phyloP scores from a whole-genome alignment of 1,140 invertebrate species.

The Drosophila pallidifrons region DNA sequence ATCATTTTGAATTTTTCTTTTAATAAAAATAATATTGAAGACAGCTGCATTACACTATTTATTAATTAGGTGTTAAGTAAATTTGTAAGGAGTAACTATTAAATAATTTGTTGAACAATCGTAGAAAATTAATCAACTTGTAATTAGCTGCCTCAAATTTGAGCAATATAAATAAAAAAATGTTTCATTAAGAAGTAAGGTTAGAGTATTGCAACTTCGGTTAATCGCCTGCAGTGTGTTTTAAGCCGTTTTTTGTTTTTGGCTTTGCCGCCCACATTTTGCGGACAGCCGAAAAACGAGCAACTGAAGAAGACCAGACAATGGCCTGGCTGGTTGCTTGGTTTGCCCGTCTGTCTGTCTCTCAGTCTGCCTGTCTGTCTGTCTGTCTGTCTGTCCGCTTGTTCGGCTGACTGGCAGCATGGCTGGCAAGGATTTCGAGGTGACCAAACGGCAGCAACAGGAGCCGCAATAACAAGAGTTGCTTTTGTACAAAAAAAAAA shows the following conservation, averaged over 20 bases:
- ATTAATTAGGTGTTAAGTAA: too few relatives aligned
- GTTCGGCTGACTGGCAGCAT: background rate
- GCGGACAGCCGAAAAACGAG: slow-evolving; percentile 53
- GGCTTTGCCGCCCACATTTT: slow-evolving; percentile 55
- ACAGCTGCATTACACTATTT: too few relatives aligned
- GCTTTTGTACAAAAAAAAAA: slow-evolving; percentile 10
- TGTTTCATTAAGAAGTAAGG: too few relatives aligned
- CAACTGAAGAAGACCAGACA: slow-evolving; percentile 33
- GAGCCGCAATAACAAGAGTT: slow-evolving; percentile 59
- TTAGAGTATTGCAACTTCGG: slow-evolving; percentile 18
- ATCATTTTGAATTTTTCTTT: too few relatives aligned
- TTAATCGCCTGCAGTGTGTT: background rate
- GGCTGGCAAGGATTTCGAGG: slow-evolving; percentile 67
- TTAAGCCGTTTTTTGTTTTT: background rate
- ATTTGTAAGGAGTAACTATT: too few relatives aligned
- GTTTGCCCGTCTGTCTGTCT: background rate
- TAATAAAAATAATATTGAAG: too few relatives aligned
- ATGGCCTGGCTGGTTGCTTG: slow-evolving; percentile 27
- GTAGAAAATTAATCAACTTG: too few relatives aligned
- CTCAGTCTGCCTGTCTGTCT: background rate
- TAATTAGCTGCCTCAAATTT: too few relatives aligned
- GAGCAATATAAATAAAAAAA: too few relatives aligned
- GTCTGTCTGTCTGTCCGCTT: slow-evolving; percentile 21
- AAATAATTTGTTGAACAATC: too few relatives aligned
- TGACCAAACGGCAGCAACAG: slow-evolving; percentile 65